Base-by-base conservation (phyloP, 2,888 invertebrate genomes). In the Orthosia cruda region DNA sequence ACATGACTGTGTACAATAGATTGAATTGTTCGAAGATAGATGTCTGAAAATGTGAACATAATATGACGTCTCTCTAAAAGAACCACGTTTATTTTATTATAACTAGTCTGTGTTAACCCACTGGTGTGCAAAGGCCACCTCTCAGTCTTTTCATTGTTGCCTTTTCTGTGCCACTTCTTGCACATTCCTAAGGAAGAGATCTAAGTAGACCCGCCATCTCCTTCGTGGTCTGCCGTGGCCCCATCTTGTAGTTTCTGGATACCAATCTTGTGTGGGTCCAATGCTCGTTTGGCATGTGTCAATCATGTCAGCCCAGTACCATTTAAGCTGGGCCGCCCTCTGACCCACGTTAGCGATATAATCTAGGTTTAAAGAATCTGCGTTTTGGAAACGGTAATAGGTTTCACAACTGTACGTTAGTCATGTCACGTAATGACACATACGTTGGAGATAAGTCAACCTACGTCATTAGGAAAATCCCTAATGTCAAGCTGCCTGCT, bases 21-120 rank as follows among this genome's bases (percentile, higher is more conserved):
- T 47, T 45, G 47, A 52, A 4, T 50, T 23, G 32, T 71, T 40
- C 9, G 4, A 63, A 58, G n/a, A 59, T 32, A 47, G 1, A 47
- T 32, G 55, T 9, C 59, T 68, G 32, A 52, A 81, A 59, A 32
- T 64, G 74, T 66, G 26, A 40, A 47, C 65, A 52, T 66, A 66
- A 2, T 40, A 23, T 55, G 54, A 58, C 40, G 55, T 55, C 54
- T 47, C 11, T 20, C 7, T 47, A 0, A 4, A 15, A 52, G 16
- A 23, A 45, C 40, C 16, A 61, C 13, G 23, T 23, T 26, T 2
- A 40, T 26, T 58, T 49, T 52, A 20, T n/a, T 12, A 20, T 52
- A 52, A 11, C n/a, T 2, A 12, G 2, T 11, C 32, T 7, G 5
- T n/a, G 7, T 18, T n/a, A 11, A 1, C 11, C 52, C 3, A n/a